Evolutionary conservation across 2,113 vertebrate species (phyloP).

Genomic region (Mandrillus leucophaeus): DNA sequence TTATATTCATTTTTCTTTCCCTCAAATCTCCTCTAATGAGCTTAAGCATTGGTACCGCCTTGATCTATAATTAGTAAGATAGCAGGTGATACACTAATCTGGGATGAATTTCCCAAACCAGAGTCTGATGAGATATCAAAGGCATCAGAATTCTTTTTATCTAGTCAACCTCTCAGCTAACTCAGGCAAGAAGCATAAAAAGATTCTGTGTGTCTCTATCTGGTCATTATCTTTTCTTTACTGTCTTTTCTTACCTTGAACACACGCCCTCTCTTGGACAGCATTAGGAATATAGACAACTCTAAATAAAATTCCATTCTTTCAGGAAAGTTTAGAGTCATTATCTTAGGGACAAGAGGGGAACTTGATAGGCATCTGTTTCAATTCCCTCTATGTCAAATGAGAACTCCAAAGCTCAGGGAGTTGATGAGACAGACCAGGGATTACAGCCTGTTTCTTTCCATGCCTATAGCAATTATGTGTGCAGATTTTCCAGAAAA

Average conservation of each 20-base stretch:
- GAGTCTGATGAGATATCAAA: background rate
- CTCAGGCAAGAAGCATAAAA: background rate
- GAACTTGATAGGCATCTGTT: background rate
- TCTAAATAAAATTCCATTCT: slow-evolving; percentile 28
- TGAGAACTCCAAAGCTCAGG: background rate
- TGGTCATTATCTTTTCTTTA: background rate
- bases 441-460: background rate
- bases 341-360: background rate
- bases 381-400: background rate
- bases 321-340: background rate
- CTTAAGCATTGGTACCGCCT: background rate
- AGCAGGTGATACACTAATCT: background rate
- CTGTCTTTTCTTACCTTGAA: background rate
- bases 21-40: background rate
- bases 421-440: background rate
- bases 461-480: background rate
- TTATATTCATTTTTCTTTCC: background rate
- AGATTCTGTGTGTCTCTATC: background rate
- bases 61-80: background rate
- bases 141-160: background rate
- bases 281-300: background rate
- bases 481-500: background rate
- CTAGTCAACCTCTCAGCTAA: background rate
- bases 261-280: background rate
- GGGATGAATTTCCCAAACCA: background rate